These are phyloP conservation scores for Saimiri boliviensis DNA, from an alignment of 2,113 vertebrate species.

Conservation along the genomic window DNA sequence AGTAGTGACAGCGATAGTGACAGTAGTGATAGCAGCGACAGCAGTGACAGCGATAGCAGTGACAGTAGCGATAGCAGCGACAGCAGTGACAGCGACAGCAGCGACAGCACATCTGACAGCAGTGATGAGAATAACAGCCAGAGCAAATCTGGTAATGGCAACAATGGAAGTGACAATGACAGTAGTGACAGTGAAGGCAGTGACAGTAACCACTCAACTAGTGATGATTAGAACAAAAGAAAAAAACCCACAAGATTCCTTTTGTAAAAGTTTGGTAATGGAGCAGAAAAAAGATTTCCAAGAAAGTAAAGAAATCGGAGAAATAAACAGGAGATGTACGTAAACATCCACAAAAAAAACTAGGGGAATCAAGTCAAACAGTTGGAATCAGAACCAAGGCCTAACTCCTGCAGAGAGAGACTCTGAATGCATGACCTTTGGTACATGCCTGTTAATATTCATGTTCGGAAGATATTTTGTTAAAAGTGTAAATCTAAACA, in stretches of 20 bases:
- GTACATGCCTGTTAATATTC: neutral
- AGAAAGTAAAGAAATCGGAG: neutral
- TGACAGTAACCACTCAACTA: slow-evolving; percentile 72
- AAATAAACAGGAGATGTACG: neutral
- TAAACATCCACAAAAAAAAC: neutral
- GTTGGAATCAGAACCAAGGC: neutral
- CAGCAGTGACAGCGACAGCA: neutral
- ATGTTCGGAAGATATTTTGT: slow-evolving; percentile 23
- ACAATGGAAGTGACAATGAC: neutral
- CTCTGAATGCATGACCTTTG: neutral
- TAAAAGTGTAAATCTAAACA: slow-evolving; percentile 12
- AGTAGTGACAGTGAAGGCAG: slow-evolving; percentile 54
- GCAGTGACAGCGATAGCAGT: neutral
- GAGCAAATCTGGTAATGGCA: neutral
- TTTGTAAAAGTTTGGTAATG: neutral
- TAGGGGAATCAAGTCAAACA: neutral
- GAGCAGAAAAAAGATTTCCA: neutral
- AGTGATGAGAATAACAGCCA: neutral
- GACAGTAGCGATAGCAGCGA: too few relatives aligned
- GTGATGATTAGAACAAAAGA: slow-evolving; percentile 73
- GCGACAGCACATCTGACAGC: neutral
- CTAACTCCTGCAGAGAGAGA: neutral
- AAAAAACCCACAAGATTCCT: neutral
- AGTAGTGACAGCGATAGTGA: neutral
- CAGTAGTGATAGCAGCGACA: accelerated